Evolutionary conservation across 1,140 invertebrate species (phyloP).

Genomic region (Neelides sp.): DNA sequence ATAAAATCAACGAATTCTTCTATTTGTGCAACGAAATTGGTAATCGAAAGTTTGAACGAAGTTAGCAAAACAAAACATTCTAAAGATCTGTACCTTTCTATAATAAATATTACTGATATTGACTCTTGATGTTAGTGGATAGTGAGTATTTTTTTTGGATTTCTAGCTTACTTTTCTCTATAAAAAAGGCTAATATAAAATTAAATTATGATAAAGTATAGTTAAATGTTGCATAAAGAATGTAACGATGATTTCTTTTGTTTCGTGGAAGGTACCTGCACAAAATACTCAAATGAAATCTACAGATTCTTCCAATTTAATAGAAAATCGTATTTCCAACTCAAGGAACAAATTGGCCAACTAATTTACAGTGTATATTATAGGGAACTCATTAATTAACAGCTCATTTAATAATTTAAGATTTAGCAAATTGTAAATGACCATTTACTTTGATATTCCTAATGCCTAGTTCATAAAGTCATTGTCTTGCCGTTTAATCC

Average conservation of each 20-base stretch:
- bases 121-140: not conserved
- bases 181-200: not conserved
- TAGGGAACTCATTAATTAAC: no score
- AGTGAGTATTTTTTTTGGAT: not conserved
- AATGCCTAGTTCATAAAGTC: no score
- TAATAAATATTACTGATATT: constrained; percentile 1
- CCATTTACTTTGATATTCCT: no score
- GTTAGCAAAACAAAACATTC: constrained; percentile 12
- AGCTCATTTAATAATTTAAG: no score
- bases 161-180: constrained; percentile 1
- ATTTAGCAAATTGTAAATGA: no score
- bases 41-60: not conserved
- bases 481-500: no score
- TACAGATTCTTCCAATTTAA: no score
- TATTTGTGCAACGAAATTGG: not conserved
- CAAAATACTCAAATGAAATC: constrained; percentile 9
- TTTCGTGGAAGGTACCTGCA: constrained; percentile 9
- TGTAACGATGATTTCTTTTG: no score
- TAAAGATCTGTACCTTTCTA: constrained; percentile 14
- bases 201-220: constrained; percentile 1
- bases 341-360: no score
- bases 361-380: no score
- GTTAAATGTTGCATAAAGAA: no score
- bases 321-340: no score
- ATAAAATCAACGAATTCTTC: constrained; percentile 1